Base-by-base conservation (phyloP, 1,140 invertebrate species). In the Procambarus clarkii region DNA sequence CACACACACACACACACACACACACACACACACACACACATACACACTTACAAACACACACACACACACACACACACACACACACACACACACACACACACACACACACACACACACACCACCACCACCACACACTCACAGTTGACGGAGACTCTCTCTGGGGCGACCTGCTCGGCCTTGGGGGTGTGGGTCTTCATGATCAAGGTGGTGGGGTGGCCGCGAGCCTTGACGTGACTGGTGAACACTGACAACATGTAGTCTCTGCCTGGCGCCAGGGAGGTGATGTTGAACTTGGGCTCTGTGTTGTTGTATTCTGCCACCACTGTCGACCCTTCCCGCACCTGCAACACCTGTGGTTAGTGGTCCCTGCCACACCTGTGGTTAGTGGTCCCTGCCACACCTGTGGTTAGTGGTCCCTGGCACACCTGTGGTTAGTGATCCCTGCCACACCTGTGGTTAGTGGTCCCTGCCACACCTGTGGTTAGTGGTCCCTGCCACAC, bases 121-220 rank as follows among this genome's bases (percentile, higher is more conserved):
- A 34, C 0, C 34, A 34, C 34, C 34, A 34, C 34, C 34, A 34
- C 45, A 76, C 69, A 86, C 84, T 76, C 84, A 86, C 84, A 50
- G 64, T 88, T 78, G 3, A 81, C 79, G 64, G 86, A 81, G 58
- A 88, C 86, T 58, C 78, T 79, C 86, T 88, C 86, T 18, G 86
- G 86, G 4, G 86, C 86, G 58, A 88, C 86, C 86, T 88, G 60
- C 45, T 88, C 86, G n/a, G 86, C 86, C 78, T 82, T 81, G 45
- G 86, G 86, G 4, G 86, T 88, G 60, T 71, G 79, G 15, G 86
- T 88, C 77, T 74, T 60, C 86, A 88, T 81, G 58, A 88, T 5
- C 50, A 88, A 76, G 18, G 86, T 69, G 45, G 78, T 81, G n/a
- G 5, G 60, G 3, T 82, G 78, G 21, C 86, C 86, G 15, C 79